Evolutionary conservation across 1,140 invertebrate species (phyloP).

Genomic region (Stenopsyche tienmushanensis): DNA sequence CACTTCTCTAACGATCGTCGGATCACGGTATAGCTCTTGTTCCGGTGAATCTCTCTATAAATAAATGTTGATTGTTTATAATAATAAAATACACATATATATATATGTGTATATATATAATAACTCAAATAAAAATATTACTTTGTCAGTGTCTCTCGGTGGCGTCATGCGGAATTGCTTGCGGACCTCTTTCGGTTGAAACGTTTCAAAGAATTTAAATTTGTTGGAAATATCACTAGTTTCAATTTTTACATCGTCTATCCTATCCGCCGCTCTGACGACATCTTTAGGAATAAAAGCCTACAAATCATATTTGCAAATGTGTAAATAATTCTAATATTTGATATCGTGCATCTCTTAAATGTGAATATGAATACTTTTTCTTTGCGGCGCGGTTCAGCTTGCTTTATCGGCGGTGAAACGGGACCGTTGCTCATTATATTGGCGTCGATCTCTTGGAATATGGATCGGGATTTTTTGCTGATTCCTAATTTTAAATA

Average conservation of each 20-base stretch:
- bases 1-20: slow-evolving; percentile 68
- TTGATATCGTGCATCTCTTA: no score
- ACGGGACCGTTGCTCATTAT: slow-evolving; percentile 53
- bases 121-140: slow-evolving; percentile 40
- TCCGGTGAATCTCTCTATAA: slow-evolving; percentile 64
- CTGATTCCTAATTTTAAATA: slow-evolving; percentile 66
- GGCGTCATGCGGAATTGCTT: slow-evolving; percentile 84
- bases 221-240: slow-evolving; percentile 79
- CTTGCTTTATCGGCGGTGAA: slow-evolving; percentile 49
- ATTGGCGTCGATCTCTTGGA: slow-evolving; percentile 80
- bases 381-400: slow-evolving; percentile 57
- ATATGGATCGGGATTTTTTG: slow-evolving; percentile 81
- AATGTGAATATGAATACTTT: slow-evolving; percentile 51
- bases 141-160: slow-evolving; percentile 71
- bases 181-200: slow-evolving; percentile 68
- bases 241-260: slow-evolving; percentile 76
- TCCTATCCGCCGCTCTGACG: slow-evolving; percentile 67
- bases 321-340: background rate
- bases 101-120: no score
- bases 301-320: slow-evolving; percentile 36
- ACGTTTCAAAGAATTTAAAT: slow-evolving; percentile 91
- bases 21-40: slow-evolving; percentile 73
- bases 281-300: slow-evolving; percentile 67
- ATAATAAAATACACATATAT: background rate
- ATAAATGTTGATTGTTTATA: slow-evolving; percentile 3